Evolutionary conservation across 2,797 vertebrate species (phyloP).

Genomic region (Craterocephalus amniculus): DNA sequence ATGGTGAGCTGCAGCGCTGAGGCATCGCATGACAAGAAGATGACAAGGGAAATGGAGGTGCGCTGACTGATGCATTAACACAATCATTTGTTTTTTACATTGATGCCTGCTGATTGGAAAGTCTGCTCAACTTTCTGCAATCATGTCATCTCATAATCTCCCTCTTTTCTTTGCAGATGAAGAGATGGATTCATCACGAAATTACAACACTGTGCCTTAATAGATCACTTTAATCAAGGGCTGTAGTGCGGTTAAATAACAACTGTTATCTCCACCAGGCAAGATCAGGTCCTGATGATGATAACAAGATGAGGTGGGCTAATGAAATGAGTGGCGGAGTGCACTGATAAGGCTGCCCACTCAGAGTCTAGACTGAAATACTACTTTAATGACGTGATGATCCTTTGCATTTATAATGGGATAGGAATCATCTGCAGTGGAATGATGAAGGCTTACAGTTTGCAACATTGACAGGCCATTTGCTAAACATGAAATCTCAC

Average conservation of each 20-base stretch:
- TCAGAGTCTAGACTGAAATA: constrained; percentile 59
- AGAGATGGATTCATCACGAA: constrained; percentile 42
- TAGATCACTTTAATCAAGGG: constrained; percentile 68
- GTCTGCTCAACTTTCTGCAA: constrained; percentile 42
- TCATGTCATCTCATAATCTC: constrained; percentile 38
- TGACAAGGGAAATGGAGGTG: constrained; percentile 60
- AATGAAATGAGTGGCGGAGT: constrained; percentile 67
- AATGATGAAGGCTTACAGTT: constrained; percentile 66
- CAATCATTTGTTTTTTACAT: constrained; percentile 58
- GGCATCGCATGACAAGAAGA: constrained; percentile 69
- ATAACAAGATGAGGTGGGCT: constrained; percentile 68
- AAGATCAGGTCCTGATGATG: constrained; percentile 63
- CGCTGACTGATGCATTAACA: constrained; percentile 60
- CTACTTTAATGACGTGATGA: constrained; percentile 74
- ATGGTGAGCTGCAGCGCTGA: constrained; percentile 46
- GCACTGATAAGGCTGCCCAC: constrained; percentile 60
- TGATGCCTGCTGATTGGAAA: constrained; percentile 25
- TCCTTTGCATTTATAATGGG: constrained; percentile 74
- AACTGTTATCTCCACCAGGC: constrained; percentile 66
- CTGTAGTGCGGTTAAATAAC: constrained; percentile 61
- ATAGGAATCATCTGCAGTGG: constrained; percentile 47
- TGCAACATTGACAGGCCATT: constrained; percentile 57
- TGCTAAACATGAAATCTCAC: constrained; percentile 43
- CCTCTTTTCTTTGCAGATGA: constrained; percentile 36
- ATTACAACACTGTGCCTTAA: constrained; percentile 59